These are phyloP conservation scores for Erebia epiphron DNA, from an alignment of 2,888 invertebrate genomes.

Conservation along the genomic window DNA sequence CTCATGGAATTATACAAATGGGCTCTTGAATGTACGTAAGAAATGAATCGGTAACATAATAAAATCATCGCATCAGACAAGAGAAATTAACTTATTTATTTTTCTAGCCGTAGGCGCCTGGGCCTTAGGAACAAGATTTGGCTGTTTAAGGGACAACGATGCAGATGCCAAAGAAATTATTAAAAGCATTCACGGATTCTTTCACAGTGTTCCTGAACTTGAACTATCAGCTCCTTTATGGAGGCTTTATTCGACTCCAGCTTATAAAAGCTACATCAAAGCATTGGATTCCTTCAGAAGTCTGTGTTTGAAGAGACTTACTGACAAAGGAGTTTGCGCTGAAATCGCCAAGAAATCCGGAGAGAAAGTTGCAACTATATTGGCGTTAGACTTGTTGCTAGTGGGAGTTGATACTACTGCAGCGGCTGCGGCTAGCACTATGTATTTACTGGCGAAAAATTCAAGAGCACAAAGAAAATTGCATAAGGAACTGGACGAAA, in stretches of 20 bases:
- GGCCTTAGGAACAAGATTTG: constrained; percentile 90
- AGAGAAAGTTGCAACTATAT: constrained; percentile 84
- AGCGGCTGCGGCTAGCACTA: constrained; percentile 88
- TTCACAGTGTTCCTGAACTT: constrained; percentile 89
- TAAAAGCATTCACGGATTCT: constrained; percentile 88
- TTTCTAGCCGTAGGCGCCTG: constrained; percentile 90
- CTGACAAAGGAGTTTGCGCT: constrained; percentile 74
- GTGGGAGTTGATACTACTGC: constrained; percentile 94
- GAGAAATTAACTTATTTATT: constrained; percentile 7
- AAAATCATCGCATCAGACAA: background rate
- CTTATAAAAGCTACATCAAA: constrained; percentile 87
- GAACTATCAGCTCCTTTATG: constrained; percentile 90
- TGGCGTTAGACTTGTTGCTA: constrained; percentile 89
- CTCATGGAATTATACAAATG: constrained; percentile 89
- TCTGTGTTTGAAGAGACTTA: constrained; percentile 74
- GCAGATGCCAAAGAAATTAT: constrained; percentile 90
- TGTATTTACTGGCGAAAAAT: constrained; percentile 89
- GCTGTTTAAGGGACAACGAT: constrained; percentile 87
- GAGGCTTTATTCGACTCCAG: constrained; percentile 87
- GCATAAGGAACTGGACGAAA: constrained; percentile 83
- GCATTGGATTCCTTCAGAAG: constrained; percentile 88
- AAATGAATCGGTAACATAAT: background rate
- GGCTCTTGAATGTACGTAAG: constrained; percentile 90
- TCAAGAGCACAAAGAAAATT: constrained; percentile 85
- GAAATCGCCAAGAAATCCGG: constrained; percentile 66